phyloP scores from a whole-genome alignment of 1,140 invertebrate genomes.

The Ganaspis sp. region DNA sequence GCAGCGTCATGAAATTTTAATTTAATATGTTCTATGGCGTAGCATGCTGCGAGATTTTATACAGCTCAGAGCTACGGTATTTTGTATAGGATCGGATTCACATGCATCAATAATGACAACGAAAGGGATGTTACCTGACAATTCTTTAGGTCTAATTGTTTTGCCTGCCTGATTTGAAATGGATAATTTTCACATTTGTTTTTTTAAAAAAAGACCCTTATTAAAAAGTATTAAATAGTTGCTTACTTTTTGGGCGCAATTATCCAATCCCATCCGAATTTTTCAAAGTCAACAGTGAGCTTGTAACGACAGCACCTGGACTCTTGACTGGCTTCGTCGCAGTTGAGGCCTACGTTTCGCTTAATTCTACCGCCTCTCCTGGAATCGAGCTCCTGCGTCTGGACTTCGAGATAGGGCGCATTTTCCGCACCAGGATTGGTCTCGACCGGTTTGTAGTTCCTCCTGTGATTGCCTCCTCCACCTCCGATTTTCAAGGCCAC shows the following conservation, averaged over 20 bases:
- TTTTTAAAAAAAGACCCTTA: too few species aligned
- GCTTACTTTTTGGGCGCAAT: slow-evolving; percentile 90
- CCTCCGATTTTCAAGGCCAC: slow-evolving; percentile 82
- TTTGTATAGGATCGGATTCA: too few species aligned
- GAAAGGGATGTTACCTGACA: too few species aligned
- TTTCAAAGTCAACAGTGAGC: slow-evolving; percentile 95
- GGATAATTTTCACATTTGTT: too few species aligned
- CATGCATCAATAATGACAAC: too few species aligned
- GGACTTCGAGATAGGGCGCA: slow-evolving; percentile 81
- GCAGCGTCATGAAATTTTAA: too few species aligned
- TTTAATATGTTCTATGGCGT: too few species aligned
- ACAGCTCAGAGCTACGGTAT: too few species aligned
- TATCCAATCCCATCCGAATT: slow-evolving; percentile 99
- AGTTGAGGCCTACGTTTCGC: slow-evolving; percentile 87
- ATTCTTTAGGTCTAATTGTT: too few species aligned
- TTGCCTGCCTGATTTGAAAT: too few species aligned
- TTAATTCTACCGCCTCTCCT: slow-evolving; percentile 80
- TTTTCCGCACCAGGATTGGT: slow-evolving; percentile 71
- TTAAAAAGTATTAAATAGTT: neutral
- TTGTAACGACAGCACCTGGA: slow-evolving; percentile 92
- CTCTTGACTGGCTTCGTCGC: slow-evolving; percentile 86
- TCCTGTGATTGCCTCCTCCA: slow-evolving; percentile 56
- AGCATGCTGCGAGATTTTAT: too few species aligned
- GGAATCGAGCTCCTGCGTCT: slow-evolving; percentile 88
- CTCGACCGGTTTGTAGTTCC: slow-evolving; percentile 67